These are phyloP conservation scores for Euphonia xanthogaster DNA, from an alignment of 2,797 vertebrate genomes.

Conservation along the genomic window DNA sequence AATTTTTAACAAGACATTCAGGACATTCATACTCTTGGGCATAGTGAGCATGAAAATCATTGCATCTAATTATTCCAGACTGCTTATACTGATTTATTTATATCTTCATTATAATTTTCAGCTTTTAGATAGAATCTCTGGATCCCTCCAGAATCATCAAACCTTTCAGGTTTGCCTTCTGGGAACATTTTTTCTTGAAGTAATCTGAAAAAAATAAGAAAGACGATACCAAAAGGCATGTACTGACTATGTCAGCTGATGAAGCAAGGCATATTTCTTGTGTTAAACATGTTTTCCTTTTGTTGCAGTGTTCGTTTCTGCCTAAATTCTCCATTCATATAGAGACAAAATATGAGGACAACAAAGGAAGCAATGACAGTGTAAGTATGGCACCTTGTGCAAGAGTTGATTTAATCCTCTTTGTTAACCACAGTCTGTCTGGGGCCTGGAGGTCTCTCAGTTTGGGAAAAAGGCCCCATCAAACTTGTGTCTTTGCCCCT, in stretches of 20 bases:
- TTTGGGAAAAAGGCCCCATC: background rate
- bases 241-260: background rate
- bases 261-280: background rate
- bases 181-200: background rate
- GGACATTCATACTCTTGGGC: background rate
- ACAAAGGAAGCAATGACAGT: constrained; percentile 90
- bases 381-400: constrained; percentile 77
- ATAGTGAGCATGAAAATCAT: background rate
- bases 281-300: constrained; percentile 32
- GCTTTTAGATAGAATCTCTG: background rate
- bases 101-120: background rate
- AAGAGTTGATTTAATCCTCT: background rate
- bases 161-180: background rate
- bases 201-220: background rate
- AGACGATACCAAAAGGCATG: background rate
- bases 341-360: constrained; percentile 91
- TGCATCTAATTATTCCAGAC: background rate
- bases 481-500: background rate
- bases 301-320: constrained; percentile 89
- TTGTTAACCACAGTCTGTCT: background rate
- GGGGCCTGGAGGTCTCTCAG: background rate
- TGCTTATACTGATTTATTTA: background rate
- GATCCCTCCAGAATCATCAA: background rate
- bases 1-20: background rate
- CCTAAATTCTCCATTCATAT: constrained; percentile 97